A percentile compares a stretch with the other conserved stretches of the same genome.
phyloP scores from a whole-genome alignment of 2,113 vertebrate species.

The Manacus vitellinus region DNA sequence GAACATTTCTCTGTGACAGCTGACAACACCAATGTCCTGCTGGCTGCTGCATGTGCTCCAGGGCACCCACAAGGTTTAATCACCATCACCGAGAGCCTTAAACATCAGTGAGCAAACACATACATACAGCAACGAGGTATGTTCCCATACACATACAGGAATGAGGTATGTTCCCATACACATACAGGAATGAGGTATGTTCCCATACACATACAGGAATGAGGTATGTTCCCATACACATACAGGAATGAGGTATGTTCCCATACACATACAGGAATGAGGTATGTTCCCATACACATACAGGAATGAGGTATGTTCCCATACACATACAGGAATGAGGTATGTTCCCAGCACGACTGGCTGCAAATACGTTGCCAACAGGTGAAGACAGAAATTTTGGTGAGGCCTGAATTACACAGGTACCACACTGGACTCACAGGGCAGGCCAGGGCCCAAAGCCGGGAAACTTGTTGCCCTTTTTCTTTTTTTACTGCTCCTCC shows the following conservation, averaged over 20 bases:
- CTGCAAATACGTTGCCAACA: neutral
- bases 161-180: too few relatives aligned
- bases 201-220: too few relatives aligned
- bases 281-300: too few relatives aligned
- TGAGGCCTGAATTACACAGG: neutral
- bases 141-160: neutral
- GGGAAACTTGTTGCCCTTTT: neutral
- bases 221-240: too few relatives aligned
- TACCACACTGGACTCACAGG: neutral
- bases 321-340: too few relatives aligned
- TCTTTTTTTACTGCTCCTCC: neutral
- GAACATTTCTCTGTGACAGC: neutral
- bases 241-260: too few relatives aligned
- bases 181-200: too few relatives aligned
- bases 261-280: too few relatives aligned
- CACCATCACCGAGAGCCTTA: neutral
- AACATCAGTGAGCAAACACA: neutral
- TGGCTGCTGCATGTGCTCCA: neutral
- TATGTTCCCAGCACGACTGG: neutral
- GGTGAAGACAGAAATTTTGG: neutral
- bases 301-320: too few relatives aligned
- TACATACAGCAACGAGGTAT: rapidly evolving
- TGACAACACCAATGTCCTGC: neutral
- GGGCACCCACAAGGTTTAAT: neutral
- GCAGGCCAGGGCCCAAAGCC: neutral